These are phyloP conservation scores for Brevimyrus niger DNA, from an alignment of 2,113 vertebrate species.

Conservation along the genomic window DNA sequence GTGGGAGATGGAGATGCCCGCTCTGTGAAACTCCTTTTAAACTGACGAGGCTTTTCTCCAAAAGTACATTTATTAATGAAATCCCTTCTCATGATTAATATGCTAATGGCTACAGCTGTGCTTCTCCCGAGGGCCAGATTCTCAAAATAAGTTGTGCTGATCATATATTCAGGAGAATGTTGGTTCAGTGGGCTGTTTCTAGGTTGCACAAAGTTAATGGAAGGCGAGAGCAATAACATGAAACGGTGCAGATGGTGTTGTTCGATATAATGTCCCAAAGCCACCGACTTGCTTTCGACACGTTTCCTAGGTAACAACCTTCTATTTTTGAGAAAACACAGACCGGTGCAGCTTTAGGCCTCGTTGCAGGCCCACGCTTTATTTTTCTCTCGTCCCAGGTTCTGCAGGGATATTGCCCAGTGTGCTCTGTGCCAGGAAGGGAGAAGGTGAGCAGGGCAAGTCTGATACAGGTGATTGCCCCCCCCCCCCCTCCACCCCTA, in stretches of 20 bases:
- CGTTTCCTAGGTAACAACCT: constrained; percentile 57
- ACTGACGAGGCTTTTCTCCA: neutral
- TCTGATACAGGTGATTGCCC: neutral
- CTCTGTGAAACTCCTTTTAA: neutral
- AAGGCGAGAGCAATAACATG: constrained; percentile 7
- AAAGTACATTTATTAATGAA: constrained; percentile 14
- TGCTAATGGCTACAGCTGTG: constrained; percentile 8
- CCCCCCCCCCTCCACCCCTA: neutral
- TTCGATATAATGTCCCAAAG: constrained; percentile 40
- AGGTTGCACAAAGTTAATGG: constrained; percentile 13
- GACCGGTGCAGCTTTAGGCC: constrained; percentile 43
- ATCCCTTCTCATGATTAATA: neutral
- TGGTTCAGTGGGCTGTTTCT: constrained; percentile 5
- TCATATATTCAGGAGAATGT: neutral
- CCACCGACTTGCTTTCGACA: constrained; percentile 35
- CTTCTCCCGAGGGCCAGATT: neutral
- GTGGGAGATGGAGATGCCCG: neutral
- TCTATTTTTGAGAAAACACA: constrained; percentile 42
- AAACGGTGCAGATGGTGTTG: constrained; percentile 28
- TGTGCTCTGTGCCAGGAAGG: constrained; percentile 35
- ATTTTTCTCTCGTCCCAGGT: neutral
- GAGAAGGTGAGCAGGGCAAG: neutral
- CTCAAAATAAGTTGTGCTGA: constrained; percentile 3
- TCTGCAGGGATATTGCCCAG: constrained; percentile 40
- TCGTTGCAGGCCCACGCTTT: constrained; percentile 16